A percentile compares a stretch with the other conserved stretches of the same genome.
Evolutionary conservation across 2,113 vertebrate species (phyloP).

Genomic region (Pterocles gutturalis): DNA sequence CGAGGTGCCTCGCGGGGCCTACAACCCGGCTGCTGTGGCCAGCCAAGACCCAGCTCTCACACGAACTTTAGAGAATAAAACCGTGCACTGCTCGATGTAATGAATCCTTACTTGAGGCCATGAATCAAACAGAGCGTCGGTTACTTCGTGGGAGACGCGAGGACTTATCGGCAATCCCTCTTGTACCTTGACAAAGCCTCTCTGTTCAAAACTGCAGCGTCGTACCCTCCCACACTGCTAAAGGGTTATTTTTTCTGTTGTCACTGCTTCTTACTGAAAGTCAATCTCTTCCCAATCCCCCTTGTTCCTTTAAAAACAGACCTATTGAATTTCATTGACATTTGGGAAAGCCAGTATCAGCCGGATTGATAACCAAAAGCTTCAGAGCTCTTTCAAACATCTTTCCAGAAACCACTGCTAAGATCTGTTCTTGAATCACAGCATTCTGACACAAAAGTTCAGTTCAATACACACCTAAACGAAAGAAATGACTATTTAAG

Average conservation of each 20-base stretch:
- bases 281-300: background rate
- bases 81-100: fast-evolving
- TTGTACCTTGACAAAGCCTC: background rate
- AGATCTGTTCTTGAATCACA: background rate
- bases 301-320: background rate
- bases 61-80: fast-evolving
- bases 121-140: fast-evolving
- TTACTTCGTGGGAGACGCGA: background rate
- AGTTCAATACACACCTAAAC: background rate
- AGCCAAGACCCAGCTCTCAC: background rate
- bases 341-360: background rate
- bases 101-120: fast-evolving
- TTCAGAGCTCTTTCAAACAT: background rate
- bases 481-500: background rate
- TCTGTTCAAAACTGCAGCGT: background rate
- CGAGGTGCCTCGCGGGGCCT: fast-evolving
- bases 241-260: background rate
- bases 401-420: background rate
- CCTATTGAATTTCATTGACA: background rate
- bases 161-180: background rate
- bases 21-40: background rate
- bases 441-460: background rate
- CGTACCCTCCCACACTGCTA: background rate
- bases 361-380: background rate
- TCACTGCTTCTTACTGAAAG: background rate